Evolutionary conservation across 1,140 invertebrate genomes (phyloP).

Genomic region (Leptinotarsa defecta): DNA sequence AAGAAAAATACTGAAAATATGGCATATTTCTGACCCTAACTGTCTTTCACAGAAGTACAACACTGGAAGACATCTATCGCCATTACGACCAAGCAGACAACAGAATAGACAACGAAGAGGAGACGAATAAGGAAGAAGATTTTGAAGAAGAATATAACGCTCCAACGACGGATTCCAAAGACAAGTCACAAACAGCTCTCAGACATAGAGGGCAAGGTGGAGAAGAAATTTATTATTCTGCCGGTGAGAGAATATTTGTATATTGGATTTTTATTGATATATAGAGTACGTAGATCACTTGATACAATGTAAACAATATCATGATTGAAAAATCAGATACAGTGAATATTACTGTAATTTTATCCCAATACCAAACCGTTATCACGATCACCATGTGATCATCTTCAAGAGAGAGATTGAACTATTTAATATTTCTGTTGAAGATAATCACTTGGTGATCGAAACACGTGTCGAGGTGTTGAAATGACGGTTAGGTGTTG

Average conservation of each 20-base stretch:
- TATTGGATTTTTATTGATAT: background rate
- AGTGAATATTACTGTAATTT: too few species aligned
- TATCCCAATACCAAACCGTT: too few species aligned
- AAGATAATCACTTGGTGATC: too few species aligned
- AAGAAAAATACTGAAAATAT: background rate
- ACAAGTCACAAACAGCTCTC: background rate
- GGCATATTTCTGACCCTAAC: background rate
- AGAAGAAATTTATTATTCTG: conserved; percentile 30
- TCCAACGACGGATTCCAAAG: conserved; percentile 56
- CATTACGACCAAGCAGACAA: conserved; percentile 56
- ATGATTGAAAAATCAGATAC: too few species aligned
- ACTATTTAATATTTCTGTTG: too few species aligned
- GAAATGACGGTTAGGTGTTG: too few species aligned
- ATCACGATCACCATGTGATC: too few species aligned
- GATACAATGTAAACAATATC: too few species aligned
- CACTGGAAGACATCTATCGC: conserved; percentile 65
- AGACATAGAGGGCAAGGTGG: conserved; percentile 28
- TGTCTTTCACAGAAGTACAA: conserved; percentile 59
- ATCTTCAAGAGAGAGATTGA: too few species aligned
- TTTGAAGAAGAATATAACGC: conserved; percentile 56
- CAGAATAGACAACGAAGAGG: conserved; percentile 50
- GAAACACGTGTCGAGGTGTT: too few species aligned
- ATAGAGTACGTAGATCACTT: too few species aligned
- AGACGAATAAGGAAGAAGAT: conserved; percentile 48
- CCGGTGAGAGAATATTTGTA: background rate